Percentiles rank a stretch among this genome's conserved stretches.
Evolutionary conservation across 1,140 invertebrate genomes (phyloP).

Genomic region (Heliothis virescens): DNA sequence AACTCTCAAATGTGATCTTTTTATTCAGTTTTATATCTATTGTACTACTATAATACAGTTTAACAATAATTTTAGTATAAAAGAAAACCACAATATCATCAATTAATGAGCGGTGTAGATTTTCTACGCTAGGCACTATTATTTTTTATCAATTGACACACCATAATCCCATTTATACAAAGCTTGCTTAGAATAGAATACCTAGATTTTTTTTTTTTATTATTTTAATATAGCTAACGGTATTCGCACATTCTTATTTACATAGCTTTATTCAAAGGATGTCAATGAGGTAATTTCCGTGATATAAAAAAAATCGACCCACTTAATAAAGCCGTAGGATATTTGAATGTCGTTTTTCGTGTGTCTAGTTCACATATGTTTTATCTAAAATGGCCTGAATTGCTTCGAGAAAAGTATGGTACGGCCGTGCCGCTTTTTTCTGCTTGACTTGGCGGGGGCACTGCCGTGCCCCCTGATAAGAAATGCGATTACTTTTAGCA

Average conservation of each 20-base stretch:
- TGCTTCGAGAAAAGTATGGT: no score
- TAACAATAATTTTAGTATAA: constrained; percentile 58
- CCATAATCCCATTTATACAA: constrained; percentile 64
- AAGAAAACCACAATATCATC: constrained; percentile 53
- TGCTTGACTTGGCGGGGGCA: no score
- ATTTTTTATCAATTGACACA: constrained; percentile 81
- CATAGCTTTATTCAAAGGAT: neutral
- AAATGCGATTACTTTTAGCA: neutral
- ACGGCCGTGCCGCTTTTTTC: no score
- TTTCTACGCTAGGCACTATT: constrained; percentile 81
- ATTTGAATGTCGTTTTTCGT: no score
- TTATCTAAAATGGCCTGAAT: no score
- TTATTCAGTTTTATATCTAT: constrained; percentile 66
- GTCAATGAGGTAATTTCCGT: no score
- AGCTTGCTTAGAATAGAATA: constrained; percentile 48
- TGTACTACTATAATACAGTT: constrained; percentile 61
- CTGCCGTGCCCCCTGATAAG: no score
- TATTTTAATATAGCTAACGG: neutral
- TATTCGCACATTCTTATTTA: neutral
- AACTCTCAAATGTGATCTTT: constrained; percentile 54
- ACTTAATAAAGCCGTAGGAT: no score
- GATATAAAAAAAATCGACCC: no score
- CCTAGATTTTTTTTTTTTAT: constrained; percentile 2
- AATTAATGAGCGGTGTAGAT: constrained; percentile 69
- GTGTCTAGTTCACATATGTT: no score